Percentiles rank a stretch among this genome's conserved stretches.
Conservation (phyloP, 2,113 vertebrate genomes). For the Vidua chalybeata region DNA sequence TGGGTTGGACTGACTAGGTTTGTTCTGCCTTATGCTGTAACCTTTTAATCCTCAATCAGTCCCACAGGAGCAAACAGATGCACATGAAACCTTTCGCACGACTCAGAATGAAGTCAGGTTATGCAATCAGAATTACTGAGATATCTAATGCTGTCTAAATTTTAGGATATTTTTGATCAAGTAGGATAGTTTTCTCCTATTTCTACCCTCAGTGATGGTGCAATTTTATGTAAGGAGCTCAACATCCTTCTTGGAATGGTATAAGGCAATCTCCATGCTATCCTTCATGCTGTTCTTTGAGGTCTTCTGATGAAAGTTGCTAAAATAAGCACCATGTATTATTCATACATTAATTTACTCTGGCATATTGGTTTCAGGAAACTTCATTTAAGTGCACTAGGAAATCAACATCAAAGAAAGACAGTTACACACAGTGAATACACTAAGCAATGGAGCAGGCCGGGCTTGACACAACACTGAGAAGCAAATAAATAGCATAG, state of each 20-base stretch:
- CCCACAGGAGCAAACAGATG: fast-evolving
- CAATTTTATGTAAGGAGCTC: not conserved
- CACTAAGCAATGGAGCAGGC: not conserved
- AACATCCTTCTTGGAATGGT: not conserved
- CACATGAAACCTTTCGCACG: not conserved
- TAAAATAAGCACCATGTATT: conserved; percentile 48
- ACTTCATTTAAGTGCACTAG: conserved; percentile 24
- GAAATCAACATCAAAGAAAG: conserved; percentile 53
- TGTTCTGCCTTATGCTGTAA: not conserved
- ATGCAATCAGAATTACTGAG: not conserved
- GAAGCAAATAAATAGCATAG: not conserved
- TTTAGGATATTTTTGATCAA: not conserved
- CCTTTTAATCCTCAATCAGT: not conserved
- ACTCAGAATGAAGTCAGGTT: not conserved
- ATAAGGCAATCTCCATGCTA: not conserved
- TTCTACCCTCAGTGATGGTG: not conserved
- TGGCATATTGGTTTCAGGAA: conserved; percentile 45
- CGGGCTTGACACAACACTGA: not conserved
- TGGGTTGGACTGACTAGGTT: not conserved
- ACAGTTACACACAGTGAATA: not conserved
- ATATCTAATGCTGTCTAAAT: not conserved
- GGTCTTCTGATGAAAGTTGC: conserved; percentile 9
- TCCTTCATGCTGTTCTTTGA: not conserved
- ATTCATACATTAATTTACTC: conserved; percentile 49
- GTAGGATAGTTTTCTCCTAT: not conserved